Conservation (phyloP, 2,888 invertebrate genomes). For the Linnaemya tessellans region DNA sequence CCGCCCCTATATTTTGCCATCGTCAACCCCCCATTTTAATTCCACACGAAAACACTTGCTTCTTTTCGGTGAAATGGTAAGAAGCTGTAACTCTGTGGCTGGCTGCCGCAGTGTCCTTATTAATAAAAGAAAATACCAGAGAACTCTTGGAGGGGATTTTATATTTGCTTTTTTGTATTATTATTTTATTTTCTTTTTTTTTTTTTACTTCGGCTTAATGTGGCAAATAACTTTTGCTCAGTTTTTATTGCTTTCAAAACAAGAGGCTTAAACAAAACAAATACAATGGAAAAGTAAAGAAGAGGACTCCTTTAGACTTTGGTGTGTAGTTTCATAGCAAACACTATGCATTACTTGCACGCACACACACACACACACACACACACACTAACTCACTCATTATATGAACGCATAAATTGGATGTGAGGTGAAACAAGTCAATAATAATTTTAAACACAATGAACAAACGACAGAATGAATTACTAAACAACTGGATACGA, state of each 20-base stretch:
- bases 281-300: conserved; percentile 54
- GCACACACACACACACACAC: neutral
- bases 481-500: conserved; percentile 25
- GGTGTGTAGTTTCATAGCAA: conserved; percentile 20
- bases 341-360: neutral
- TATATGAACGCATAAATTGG: neutral
- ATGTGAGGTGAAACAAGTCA: conserved; percentile 62
- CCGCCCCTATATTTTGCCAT: conserved; percentile 59
- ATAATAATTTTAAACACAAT: conserved; percentile 55
- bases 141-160: conserved; percentile 57
- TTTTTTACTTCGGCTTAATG: conserved; percentile 63
- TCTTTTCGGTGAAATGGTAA: conserved; percentile 26
- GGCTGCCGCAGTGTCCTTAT: conserved; percentile 14
- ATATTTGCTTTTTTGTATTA: conserved; percentile 41
- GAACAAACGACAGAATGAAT: conserved; percentile 42
- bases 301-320: conserved; percentile 21
- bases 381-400: neutral
- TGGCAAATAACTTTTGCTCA: conserved; percentile 72
- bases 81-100: conserved; percentile 27
- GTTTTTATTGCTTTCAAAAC: conserved; percentile 80
- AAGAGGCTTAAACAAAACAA: conserved; percentile 79
- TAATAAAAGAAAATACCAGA: conserved; percentile 56
- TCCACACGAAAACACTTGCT: conserved; percentile 61
- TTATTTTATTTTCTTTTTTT: conserved; percentile 36
- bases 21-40: conserved; percentile 40